Conservation (phyloP, 2,113 vertebrate genomes). For the Columba janthina region DNA sequence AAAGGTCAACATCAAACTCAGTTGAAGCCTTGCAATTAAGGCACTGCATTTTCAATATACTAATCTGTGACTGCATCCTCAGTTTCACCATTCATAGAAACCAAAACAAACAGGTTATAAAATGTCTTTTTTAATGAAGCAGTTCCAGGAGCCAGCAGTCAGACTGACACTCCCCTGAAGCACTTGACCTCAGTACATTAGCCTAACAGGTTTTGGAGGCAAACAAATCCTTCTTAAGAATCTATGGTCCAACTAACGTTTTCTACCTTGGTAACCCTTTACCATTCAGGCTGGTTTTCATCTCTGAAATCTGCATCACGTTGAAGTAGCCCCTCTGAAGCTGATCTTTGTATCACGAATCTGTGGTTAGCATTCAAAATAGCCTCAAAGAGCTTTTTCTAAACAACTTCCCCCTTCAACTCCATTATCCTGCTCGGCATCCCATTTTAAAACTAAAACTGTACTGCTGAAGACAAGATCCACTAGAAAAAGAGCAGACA, state of each 20-base stretch:
- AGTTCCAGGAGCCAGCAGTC: not conserved
- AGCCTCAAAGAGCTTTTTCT: not conserved
- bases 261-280: not conserved
- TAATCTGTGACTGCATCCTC: not conserved
- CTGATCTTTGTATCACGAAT: not conserved
- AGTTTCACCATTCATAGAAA: not conserved
- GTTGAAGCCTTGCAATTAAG: not conserved
- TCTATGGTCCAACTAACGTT: not conserved
- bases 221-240: not conserved
- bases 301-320: not conserved
- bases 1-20: not conserved
- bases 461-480: not conserved
- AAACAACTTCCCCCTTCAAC: not conserved
- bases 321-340: not conserved
- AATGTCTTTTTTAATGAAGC: not conserved
- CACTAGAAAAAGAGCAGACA: not conserved
- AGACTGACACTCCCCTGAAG: not conserved
- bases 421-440: not conserved
- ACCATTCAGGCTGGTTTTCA: not conserved
- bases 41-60: not conserved
- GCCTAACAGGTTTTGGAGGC: not conserved
- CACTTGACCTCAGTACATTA: rapidly evolving
- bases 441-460: not conserved
- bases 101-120: not conserved
- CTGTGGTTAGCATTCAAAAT: not conserved